phyloP scores from a whole-genome alignment of 2,888 invertebrate species.

The Pyralis farinalis region DNA sequence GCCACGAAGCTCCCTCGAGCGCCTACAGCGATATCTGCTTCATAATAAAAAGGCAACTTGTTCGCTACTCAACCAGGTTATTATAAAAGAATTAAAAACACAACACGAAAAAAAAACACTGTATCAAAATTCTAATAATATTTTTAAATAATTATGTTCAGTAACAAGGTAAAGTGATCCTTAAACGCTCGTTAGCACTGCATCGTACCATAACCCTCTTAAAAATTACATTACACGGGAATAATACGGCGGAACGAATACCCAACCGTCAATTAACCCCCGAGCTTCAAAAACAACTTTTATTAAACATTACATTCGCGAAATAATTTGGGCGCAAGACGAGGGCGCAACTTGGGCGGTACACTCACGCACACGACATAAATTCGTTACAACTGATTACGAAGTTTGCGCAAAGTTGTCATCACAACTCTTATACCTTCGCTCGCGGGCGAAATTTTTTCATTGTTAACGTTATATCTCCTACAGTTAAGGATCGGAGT shows the following conservation, averaged over 20 bases:
- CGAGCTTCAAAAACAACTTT: conserved; percentile 24
- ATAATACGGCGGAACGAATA: conserved; percentile 10
- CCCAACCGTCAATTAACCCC: conserved; percentile 32
- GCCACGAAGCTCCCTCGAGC: too few relatives aligned
- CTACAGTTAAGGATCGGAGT: conserved; percentile 71
- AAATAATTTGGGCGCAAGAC: conserved; percentile 15
- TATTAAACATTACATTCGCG: conserved; percentile 25
- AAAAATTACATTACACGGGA: conserved; percentile 9
- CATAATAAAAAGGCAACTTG: too few relatives aligned
- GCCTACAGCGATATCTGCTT: too few relatives aligned
- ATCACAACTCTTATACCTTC: conserved; percentile 74
- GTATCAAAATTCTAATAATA: too few relatives aligned
- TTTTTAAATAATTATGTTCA: too few relatives aligned
- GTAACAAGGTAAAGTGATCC: too few relatives aligned
- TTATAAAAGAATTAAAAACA: too few relatives aligned
- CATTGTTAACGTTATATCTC: conserved; percentile 71
- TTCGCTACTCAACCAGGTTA: too few relatives aligned
- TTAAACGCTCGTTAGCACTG: conserved; percentile 6
- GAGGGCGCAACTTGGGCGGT: conserved; percentile 17
- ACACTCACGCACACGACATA: conserved; percentile 64
- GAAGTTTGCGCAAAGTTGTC: conserved; percentile 70
- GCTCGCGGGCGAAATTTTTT: conserved; percentile 57
- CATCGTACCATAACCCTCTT: conserved; percentile 4
- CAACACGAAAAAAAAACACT: too few relatives aligned
- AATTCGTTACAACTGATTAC: conserved; percentile 78